Percentiles rank a stretch among this genome's conserved stretches.
phyloP scores from a whole-genome alignment of 2,113 vertebrate species.

The Argyrosomus japonicus region DNA sequence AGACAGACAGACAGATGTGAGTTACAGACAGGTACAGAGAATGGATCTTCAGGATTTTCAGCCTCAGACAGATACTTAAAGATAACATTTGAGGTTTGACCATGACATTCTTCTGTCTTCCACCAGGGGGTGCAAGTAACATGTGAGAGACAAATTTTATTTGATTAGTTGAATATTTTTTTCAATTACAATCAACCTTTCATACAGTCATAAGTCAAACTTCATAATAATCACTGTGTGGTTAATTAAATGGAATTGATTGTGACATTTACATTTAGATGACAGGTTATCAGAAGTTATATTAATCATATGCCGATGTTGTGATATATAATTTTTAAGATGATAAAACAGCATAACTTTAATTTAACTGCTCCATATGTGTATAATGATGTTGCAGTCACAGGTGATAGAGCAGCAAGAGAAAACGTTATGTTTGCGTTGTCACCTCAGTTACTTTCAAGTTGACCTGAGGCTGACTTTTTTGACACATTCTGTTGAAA shows the following conservation, averaged over 20 bases:
- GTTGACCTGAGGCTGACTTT: slow-evolving; percentile 9
- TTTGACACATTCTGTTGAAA: slow-evolving; percentile 16
- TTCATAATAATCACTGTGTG: not conserved
- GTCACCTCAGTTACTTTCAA: slow-evolving; percentile 27
- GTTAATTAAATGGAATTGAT: not conserved
- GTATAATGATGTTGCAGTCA: not conserved
- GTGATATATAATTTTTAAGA: not conserved
- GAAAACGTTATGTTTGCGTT: slow-evolving; percentile 16
- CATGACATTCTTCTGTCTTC: not conserved
- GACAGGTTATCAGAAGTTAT: not conserved
- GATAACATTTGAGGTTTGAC: not conserved
- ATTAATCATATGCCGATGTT: not conserved
- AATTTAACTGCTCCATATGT: not conserved
- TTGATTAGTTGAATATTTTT: not conserved
- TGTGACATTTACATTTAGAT: not conserved
- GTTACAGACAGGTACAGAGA: not conserved
- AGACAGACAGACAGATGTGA: slow-evolving; percentile 3
- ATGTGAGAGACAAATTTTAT: not conserved
- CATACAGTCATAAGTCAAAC: not conserved
- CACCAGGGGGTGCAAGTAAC: slow-evolving; percentile 61
- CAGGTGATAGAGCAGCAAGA: not conserved
- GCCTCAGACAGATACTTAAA: not conserved
- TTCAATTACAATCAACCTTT: not conserved
- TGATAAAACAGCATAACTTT: not conserved
- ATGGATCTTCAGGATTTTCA: not conserved